Evolutionary conservation across 2,113 vertebrate species (phyloP), one percentile per base, ranked within the genome.

Genomic region (Xiphophorus couchianus): DNA sequence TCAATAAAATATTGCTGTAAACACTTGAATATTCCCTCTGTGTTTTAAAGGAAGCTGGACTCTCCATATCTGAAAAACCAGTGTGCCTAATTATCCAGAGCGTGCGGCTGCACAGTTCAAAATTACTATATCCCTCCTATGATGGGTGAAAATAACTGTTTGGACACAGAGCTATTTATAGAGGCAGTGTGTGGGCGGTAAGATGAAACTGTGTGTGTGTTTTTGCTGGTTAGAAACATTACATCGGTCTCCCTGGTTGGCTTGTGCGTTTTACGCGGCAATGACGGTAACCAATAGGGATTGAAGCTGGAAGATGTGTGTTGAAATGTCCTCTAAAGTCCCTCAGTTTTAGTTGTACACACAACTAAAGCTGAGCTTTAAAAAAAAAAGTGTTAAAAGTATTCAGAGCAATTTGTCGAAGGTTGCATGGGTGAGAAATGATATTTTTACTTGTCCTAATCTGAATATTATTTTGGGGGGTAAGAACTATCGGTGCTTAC

Each of bases 141-240:
- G 66, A 78, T 61, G 70, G 65, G 71, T 74, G 83, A 82, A 76
- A 77, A 84, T 63, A 51, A 85, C 69, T 27, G 70, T 87, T 86
- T 84, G 62, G 78, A 72, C 80, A 85, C 37, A 1, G 76, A 73
- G 88, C 65, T 88, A 90, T 89, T 89, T 90, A 75, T 79, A 63
- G 87, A 62, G 27, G 2, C 58, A 54, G 77, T 69, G 65, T 70
- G 79, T 86, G 78, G 80, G 85, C 62, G 62, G 78, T 25, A 39
- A 78, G 82, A 82, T 69, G 42, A 33, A 75, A 66, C 72, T 44
- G 8, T 82, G 79, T 71, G 81, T 81, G 74, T 75, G 67, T 78
- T 33, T 76, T 37, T 37, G 66, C 73, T 80, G 65, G 64, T 61
- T 71, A 62, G 42, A 86, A 80, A 76, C 58, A 70, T 60, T 74